A percentile compares a stretch with the other conserved stretches of the same genome.
Conservation (phyloP, 2,888 invertebrate genomes). For the Spodoptera picta region DNA sequence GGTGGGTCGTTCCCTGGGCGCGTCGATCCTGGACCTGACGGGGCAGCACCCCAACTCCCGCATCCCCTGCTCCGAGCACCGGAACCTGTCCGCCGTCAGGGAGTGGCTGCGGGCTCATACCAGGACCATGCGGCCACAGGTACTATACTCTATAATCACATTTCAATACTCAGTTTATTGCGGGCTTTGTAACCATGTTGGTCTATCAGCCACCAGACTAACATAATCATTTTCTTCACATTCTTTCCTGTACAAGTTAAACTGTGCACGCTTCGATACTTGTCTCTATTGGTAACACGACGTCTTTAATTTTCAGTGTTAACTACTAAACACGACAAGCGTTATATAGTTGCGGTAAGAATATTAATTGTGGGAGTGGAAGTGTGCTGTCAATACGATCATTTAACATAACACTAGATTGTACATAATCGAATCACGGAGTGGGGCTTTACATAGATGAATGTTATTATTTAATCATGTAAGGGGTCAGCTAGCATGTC, state of each 20-base stretch:
- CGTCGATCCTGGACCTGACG: slow-evolving; percentile 94
- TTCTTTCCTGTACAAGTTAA: neutral
- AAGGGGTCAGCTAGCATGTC: slow-evolving; percentile 1
- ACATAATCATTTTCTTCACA: slow-evolving; percentile 3
- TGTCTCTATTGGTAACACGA: slow-evolving; percentile 50
- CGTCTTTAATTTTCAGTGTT: slow-evolving; percentile 84
- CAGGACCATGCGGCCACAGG: slow-evolving; percentile 80
- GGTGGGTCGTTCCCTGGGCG: slow-evolving; percentile 95
- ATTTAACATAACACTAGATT: slow-evolving; percentile 66
- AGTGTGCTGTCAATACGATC: slow-evolving; percentile 68
- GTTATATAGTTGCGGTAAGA: slow-evolving; percentile 78
- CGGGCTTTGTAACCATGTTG: neutral
- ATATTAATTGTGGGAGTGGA: slow-evolving; percentile 67
- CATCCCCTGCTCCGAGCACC: slow-evolving; percentile 94
- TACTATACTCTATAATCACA: slow-evolving; percentile 49
- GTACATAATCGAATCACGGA: slow-evolving; percentile 64
- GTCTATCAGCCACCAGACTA: slow-evolving; percentile 10
- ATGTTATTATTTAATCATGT: no score
- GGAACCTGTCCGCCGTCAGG: slow-evolving; percentile 90
- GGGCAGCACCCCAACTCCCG: slow-evolving; percentile 94
- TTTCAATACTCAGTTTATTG: slow-evolving; percentile 4
- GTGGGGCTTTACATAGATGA: slow-evolving; percentile 35
- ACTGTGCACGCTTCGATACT: slow-evolving; percentile 20
- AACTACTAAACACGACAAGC: slow-evolving; percentile 78
- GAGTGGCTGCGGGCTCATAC: slow-evolving; percentile 89